phyloP scores from a whole-genome alignment of 2,888 invertebrate genomes.

The Vandiemenella viatica region DNA sequence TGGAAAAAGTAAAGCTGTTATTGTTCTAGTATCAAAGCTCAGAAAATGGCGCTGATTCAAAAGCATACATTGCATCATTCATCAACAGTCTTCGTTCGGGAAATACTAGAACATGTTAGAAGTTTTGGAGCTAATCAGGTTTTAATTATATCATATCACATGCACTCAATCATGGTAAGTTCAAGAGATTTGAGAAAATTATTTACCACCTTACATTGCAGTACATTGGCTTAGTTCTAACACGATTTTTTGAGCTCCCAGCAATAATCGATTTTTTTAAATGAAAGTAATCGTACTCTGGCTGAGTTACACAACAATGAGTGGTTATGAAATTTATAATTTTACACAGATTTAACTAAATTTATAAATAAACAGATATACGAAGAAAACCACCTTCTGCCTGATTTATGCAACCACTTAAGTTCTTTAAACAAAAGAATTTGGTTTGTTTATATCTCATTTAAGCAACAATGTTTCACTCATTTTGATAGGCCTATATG shows the following conservation, averaged over 20 bases:
- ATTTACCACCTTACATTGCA: slow-evolving; percentile 17
- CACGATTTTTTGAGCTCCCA: slow-evolving; percentile 17
- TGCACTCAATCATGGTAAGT: slow-evolving; percentile 14
- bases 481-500: slow-evolving; percentile 19
- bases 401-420: slow-evolving; percentile 20
- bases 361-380: slow-evolving; percentile 18
- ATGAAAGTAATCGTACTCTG: slow-evolving; percentile 18
- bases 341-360: slow-evolving; percentile 19
- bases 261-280: slow-evolving; percentile 17
- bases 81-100: slow-evolving; percentile 22
- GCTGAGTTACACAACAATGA: slow-evolving; percentile 18
- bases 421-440: slow-evolving; percentile 16
- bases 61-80: slow-evolving; percentile 23
- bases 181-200: slow-evolving; percentile 21
- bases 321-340: slow-evolving; percentile 20
- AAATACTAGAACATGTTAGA: slow-evolving; percentile 23
- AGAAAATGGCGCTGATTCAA: slow-evolving; percentile 22
- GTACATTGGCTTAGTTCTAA: slow-evolving; percentile 17
- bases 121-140: slow-evolving; percentile 22
- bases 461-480: slow-evolving; percentile 16
- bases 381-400: slow-evolving; percentile 19
- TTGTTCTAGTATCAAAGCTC: slow-evolving; percentile 21
- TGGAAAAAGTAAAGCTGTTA: slow-evolving; percentile 18
- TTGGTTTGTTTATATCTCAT: slow-evolving; percentile 4
- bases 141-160: slow-evolving; percentile 21